Percentiles rank a stretch among this genome's conserved stretches.
These are phyloP conservation scores for Limnephilus auricula DNA, from an alignment of 2,888 invertebrate species.

Conservation along the genomic window DNA sequence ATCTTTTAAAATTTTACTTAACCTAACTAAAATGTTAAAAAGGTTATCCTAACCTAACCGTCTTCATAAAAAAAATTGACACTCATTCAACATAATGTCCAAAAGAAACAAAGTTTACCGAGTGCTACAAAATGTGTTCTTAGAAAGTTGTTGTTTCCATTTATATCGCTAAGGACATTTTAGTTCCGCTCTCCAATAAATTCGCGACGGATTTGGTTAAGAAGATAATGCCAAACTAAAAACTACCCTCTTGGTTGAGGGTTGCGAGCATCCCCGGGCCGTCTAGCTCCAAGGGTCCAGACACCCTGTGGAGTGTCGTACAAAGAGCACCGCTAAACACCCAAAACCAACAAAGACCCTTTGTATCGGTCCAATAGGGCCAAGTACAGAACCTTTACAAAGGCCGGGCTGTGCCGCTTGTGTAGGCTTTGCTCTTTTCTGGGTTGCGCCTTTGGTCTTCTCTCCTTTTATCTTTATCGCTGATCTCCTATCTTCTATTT, in stretches of 20 bases:
- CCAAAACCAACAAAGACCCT: slow-evolving; percentile 22
- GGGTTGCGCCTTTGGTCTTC: slow-evolving; percentile 25
- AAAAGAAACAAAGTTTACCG: neutral
- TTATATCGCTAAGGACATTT: neutral
- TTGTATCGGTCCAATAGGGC: neutral
- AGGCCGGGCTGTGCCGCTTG: slow-evolving; percentile 34
- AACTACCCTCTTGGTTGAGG: neutral
- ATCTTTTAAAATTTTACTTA: neutral
- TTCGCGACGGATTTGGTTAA: slow-evolving; percentile 19
- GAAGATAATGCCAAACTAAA: neutral
- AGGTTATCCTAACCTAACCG: too few species aligned
- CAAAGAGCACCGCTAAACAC: slow-evolving; percentile 49
- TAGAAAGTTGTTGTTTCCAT: slow-evolving; percentile 4
- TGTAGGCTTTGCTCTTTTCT: slow-evolving; percentile 41
- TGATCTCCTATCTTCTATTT: slow-evolving; percentile 6
- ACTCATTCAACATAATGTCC: neutral
- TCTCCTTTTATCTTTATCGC: slow-evolving; percentile 24
- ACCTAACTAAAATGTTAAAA: too few species aligned
- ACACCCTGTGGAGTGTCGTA: slow-evolving; percentile 47
- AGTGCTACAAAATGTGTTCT: neutral
- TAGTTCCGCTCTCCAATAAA: slow-evolving; percentile 42
- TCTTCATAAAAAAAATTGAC: neutral
- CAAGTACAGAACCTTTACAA: slow-evolving; percentile 27
- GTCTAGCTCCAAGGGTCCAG: slow-evolving; percentile 14
- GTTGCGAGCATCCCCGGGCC: slow-evolving; percentile 2